These are phyloP conservation scores for Parnassius smintheus DNA, from an alignment of 2,888 invertebrate species.

Conservation along the genomic window DNA sequence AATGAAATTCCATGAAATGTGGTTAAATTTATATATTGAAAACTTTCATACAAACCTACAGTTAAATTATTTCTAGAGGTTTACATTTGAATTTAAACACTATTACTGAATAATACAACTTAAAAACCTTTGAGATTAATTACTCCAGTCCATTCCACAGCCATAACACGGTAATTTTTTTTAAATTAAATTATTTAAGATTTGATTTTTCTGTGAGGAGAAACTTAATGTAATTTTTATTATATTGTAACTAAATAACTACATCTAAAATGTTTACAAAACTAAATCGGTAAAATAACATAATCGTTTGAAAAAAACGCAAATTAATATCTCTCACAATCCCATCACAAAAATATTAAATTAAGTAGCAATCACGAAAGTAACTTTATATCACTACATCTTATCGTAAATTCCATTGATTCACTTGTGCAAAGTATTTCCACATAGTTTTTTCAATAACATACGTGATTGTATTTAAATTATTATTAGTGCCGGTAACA, in stretches of 20 bases:
- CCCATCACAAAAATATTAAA: not conserved
- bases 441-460: constrained; percentile 2
- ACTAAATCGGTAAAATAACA: constrained; percentile 10
- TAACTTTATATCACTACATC: constrained; percentile 1
- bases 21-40: constrained; percentile 27
- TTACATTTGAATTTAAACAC: constrained; percentile 18
- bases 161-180: constrained; percentile 23
- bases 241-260: too few relatives aligned
- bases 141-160: constrained; percentile 25
- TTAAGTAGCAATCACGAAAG: constrained; percentile 19
- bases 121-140: constrained; percentile 21
- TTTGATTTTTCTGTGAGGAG: too few relatives aligned
- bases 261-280: constrained; percentile 13
- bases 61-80: constrained; percentile 16
- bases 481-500: constrained; percentile 12
- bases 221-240: too few relatives aligned
- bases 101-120: constrained; percentile 19
- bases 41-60: constrained; percentile 23
- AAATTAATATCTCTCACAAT: constrained; percentile 22
- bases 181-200: too few relatives aligned
- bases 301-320: constrained; percentile 3
- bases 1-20: constrained; percentile 29
- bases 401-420: constrained; percentile 18
- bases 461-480: constrained; percentile 19
- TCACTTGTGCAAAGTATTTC: constrained; percentile 10